Base-by-base conservation (phyloP, 2,113 vertebrate species). In the Athene cunicularia region DNA sequence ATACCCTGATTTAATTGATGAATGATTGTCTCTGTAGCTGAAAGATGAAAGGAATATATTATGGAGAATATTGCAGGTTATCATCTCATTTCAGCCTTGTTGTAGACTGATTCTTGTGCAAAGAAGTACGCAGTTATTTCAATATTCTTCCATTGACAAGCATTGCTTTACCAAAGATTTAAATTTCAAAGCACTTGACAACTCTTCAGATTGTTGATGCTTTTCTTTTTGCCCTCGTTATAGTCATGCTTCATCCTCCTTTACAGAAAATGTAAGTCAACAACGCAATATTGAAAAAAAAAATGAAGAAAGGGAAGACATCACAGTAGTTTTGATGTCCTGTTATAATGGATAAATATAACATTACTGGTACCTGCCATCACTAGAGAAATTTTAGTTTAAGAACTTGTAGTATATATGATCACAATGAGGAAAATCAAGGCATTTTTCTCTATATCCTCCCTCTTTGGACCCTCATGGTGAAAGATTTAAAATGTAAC, bases 171-270 rank as follows among this genome's bases (percentile, higher is more conserved):
- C 17, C 4, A 55, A 86, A 88, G 24, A 82, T 77, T 92, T 67
- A 35, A 53, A 81, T 97, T 95, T 95, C 91, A 86, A 92, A 88
- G 41, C 16, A 26, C 43, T 88, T 93, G 77, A 58, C 39, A 83
- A 23, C 26, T 50, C 13, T 59, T 94, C 1, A 4, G 68, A 64
- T 74, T 52, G 15, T 32, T 92, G 50, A 82, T 67, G 39, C 6
- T 88, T 86, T 88, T 45, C 33, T 73, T 86, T 72, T 58, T 88
- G 28, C 23, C 9, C 12, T 93, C 5, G 9, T 77, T 90, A 32
- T 41, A 24, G 77, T 76, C 6, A 18, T 52, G 23, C 32, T 80
- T 79, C 58, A 32, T 68, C 18, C 81, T 14, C 5, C 6, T 68
- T 71, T 88, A 37, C 9, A 90, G 23, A 79, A 74, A 63, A 63